Base-by-base conservation (phyloP, 2,113 vertebrate genomes). In the Toxotes chatareus region DNA sequence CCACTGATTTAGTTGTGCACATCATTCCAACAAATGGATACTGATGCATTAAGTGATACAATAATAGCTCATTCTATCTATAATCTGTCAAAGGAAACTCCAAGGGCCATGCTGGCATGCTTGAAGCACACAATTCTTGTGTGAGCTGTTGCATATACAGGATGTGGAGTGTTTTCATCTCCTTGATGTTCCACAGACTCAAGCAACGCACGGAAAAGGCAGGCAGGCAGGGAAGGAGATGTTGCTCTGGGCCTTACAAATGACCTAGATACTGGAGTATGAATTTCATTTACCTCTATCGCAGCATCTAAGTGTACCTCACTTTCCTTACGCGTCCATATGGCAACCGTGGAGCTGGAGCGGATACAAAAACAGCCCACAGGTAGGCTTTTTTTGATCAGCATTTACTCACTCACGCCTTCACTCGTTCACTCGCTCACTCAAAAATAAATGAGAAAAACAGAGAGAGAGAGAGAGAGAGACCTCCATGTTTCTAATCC, bases 181-280 rank as follows among this genome's bases (percentile, higher is more conserved):
- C 89, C 93, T 93, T 93, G 92, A 93, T 92, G 92, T 93, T 92
- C 88, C 86, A 89, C 88, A 90, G 78, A 92, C 86, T 92, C 63
- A 11, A 88, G 89, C 85, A 90, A 88, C 84, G 79, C 87, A 86
- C 49, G 87, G 92, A 81, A 91, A 91, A 93, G 82, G 90, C 89
- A 91, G 81, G 85, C 84, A 90, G 87, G 86, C 88, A 90, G 85
- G 84, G 82, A 91, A 89, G 82, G 79, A 90, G 68, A 81, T 89
- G 83, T 93, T 89, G 92, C 93, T 94, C 73, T 93, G 90, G 93
- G 93, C 90, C 84, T 91, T 69, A 90, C 85, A 93, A 92, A 93
- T 93, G 93, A 94, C 93, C 90, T 94, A 93, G 93, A 92, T 93
- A 93, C 86, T 73, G 76, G 87, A 86, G 82, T 79, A 82, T 90